Percentiles rank a stretch among this genome's conserved stretches.
Conservation (phyloP, 1,140 invertebrate species). For the Oppia nitens region DNA sequence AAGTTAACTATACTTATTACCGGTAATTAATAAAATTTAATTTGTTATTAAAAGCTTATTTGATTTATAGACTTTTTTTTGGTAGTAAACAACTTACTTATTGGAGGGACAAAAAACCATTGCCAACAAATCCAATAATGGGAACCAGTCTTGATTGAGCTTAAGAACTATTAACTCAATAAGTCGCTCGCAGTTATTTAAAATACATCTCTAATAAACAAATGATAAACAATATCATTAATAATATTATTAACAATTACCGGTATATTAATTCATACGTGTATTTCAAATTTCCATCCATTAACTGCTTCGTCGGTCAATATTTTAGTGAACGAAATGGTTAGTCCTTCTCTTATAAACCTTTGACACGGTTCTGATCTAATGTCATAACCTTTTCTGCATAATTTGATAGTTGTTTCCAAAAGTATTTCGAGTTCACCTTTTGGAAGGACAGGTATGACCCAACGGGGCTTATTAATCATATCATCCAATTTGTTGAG, state of each 20-base stretch:
- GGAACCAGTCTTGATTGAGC: constrained; percentile 80
- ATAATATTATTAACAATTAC: not conserved
- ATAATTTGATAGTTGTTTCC: constrained; percentile 69
- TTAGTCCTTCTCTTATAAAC: constrained; percentile 85
- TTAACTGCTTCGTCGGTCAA: constrained; percentile 94
- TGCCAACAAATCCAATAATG: constrained; percentile 72
- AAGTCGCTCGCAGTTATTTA: constrained; percentile 76
- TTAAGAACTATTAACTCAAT: constrained; percentile 80
- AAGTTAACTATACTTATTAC: no score
- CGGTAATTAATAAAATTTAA: no score
- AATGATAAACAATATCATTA: constrained; percentile 4
- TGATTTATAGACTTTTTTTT: no score
- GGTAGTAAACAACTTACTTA: constrained; percentile 51
- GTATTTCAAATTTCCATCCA: constrained; percentile 93
- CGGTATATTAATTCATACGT: constrained; percentile 34
- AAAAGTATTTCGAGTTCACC: constrained; percentile 84
- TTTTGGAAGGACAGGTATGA: constrained; percentile 87
- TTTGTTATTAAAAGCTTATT: no score
- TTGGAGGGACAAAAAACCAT: constrained; percentile 84
- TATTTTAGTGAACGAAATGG: constrained; percentile 90
- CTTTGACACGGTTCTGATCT: constrained; percentile 77
- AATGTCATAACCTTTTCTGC: constrained; percentile 63
- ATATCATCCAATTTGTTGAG: constrained; percentile 78
- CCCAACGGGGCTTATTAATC: constrained; percentile 76
- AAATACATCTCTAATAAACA: constrained; percentile 50